Base-by-base conservation (phyloP, 2,797 vertebrate species). In the Garrulus glandarius region DNA sequence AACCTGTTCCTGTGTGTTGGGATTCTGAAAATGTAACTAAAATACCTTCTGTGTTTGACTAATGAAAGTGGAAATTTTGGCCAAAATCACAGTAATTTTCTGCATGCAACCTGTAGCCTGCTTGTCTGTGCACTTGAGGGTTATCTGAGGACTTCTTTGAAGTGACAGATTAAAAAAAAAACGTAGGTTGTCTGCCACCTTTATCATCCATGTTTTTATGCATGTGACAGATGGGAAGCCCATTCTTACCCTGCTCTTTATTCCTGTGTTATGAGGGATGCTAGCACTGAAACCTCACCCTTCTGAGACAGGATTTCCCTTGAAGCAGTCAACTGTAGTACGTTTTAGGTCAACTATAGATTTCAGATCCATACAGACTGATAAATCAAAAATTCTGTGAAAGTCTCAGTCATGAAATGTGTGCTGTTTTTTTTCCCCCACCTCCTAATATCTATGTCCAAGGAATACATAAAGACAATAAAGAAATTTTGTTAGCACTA, bases 391-490 rank as follows among this genome's bases (percentile, higher is more conserved):
- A 83, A 26, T 37, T 64, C 41, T 55, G 11, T 65, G 26, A 8
- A 47, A 80, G 46, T 63, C 10, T 43, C 5, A 13, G 32, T 60
- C 13, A 3, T 46, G 30, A 57, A 43, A 65, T 67, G 3, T 26
- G 9, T 78, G 20, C n/a, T 84, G 39, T 0, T 53, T 32, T 17
- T 77, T 29, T 9, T 2, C 7, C 14, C 26, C 13, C 4, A 24
- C 1, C 2, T 10, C 12, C 12, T 0, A 2, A 4, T 64, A 49
- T 24, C 11, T 65, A 0, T 64, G 30, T 44, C 46, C 29, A 32
- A 60, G 22, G 30, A 74, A 43, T 50, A 23, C 53, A 30, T 68
- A 30, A 53, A 88, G 46, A 14, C 18, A 46, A 3, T 11, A 34
- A 78, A 17, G 16, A 23, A 53, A 12, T 60, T 77, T 29, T 77